Evolutionary conservation across 2,888 invertebrate genomes (phyloP).

Genomic region (Stictocephala bisonia): DNA sequence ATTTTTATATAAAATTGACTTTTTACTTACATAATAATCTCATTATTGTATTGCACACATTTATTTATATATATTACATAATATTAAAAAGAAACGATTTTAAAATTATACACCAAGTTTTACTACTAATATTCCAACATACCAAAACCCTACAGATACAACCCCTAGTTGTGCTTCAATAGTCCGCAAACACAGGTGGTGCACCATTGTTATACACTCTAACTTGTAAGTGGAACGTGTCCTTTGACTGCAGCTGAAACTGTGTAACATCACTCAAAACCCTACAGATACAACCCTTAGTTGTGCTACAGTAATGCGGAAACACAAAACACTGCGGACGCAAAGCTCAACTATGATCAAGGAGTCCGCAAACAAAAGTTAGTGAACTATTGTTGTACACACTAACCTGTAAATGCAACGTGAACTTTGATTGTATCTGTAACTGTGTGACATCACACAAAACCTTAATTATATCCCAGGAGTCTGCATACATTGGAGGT

Average conservation of each 20-base stretch:
- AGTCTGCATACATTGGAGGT: slow-evolving; percentile 70
- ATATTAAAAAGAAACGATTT: neutral
- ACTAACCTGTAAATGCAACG: slow-evolving; percentile 82
- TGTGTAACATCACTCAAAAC: slow-evolving; percentile 65
- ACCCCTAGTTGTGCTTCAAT: slow-evolving; percentile 76
- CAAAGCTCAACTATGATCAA: no score
- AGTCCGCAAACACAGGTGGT: slow-evolving; percentile 88
- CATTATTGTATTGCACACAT: no score
- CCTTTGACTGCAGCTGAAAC: slow-evolving; percentile 86
- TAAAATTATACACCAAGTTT: neutral
- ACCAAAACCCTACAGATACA: neutral
- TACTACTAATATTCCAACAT: neutral
- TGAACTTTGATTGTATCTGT: slow-evolving; percentile 84
- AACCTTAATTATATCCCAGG: no score
- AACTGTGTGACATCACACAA: slow-evolving; percentile 70
- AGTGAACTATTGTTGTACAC: slow-evolving; percentile 96
- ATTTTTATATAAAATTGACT: no score
- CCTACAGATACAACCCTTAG: slow-evolving; percentile 64
- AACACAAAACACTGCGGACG: slow-evolving; percentile 68
- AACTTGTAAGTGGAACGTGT: slow-evolving; percentile 82
- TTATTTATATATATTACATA: no score
- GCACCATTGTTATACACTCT: slow-evolving; percentile 95
- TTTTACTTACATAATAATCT: no score
- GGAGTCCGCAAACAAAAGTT: slow-evolving; percentile 66
- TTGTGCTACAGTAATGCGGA: slow-evolving; percentile 84